A percentile compares a stretch with the other conserved stretches of the same genome.
Conservation (phyloP, 2,113 vertebrate species). For the Chlamydotis undulata region DNA sequence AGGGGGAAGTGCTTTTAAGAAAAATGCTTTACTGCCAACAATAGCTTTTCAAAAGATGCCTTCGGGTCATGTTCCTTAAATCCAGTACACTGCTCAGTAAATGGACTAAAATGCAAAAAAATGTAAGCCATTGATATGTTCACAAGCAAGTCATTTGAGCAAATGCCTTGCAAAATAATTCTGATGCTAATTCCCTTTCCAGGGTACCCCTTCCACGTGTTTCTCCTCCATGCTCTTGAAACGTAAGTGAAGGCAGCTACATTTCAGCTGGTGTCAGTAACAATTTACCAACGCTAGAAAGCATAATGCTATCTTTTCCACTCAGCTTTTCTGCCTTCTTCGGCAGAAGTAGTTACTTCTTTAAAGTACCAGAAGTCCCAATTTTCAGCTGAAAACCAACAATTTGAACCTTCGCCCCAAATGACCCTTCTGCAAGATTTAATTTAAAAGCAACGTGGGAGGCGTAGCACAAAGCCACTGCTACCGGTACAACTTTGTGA, state of each 20-base stretch:
- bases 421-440: neutral
- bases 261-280: neutral
- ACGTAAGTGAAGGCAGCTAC: neutral
- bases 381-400: neutral
- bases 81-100: neutral
- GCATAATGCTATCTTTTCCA: neutral
- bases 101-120: neutral
- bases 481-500: neutral
- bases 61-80: neutral
- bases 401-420: neutral
- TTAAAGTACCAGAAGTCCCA: neutral
- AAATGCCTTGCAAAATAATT: neutral
- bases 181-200: neutral
- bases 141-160: neutral
- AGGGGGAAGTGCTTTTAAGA: neutral
- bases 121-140: neutral
- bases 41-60: neutral
- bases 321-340: neutral
- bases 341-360: neutral
- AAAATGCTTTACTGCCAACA: neutral
- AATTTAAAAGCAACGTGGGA: neutral
- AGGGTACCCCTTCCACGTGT: neutral
- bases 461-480: neutral
- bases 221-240: neutral
- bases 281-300: neutral